Evolutionary conservation across 2,888 invertebrate species (phyloP), one percentile per base, ranked within the genome.

Genomic region (Gibbula magus): DNA sequence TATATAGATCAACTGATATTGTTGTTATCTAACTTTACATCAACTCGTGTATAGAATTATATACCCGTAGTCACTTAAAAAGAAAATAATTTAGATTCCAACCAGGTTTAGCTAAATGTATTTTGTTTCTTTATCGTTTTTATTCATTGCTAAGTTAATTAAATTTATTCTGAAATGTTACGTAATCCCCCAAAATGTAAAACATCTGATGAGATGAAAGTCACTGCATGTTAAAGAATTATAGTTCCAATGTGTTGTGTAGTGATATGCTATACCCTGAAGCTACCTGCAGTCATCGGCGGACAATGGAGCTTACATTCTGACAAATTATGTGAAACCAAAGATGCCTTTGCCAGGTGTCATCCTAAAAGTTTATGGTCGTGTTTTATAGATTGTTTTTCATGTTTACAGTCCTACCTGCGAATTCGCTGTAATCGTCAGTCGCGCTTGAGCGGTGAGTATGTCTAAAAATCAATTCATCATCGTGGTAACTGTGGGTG

Each of bases 391-490:
- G 10, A 83, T 67, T 73, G 56, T 81, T 86, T 92, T 54, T 45
- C 79, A 18, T 73, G 20, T 79, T 86, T 87, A 35, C 91, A 96
- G 93, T 95, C 96, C 25, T 96, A 95, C 91, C 95, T 96, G 90
- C 94, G 96, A 88, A 95, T 96, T 76, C 95, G 95, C 88, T 94
- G 94, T 32, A 96, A 96, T 91, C 94, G 96, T 86, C 96, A 96
- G 91, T 94, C 95, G 84, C 93, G 96, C 77, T 92, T 96, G 25
- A 89, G 88, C 82, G 89, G 92, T 92, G 84, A 87, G 90, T 86
- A 80, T 53, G 20, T 22, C 32, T 67, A 53, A 66, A 54, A 45
- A 16, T 54, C 52, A n/a, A 66, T 70, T 75, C 56, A 53, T 10
- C 67, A 51, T 81, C 54, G n/a, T 35, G 18, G 7, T 29, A 53